Percentiles rank a stretch among this genome's conserved stretches.
Conservation (phyloP, 2,113 vertebrate genomes). For the Crotophaga sulcirostris region DNA sequence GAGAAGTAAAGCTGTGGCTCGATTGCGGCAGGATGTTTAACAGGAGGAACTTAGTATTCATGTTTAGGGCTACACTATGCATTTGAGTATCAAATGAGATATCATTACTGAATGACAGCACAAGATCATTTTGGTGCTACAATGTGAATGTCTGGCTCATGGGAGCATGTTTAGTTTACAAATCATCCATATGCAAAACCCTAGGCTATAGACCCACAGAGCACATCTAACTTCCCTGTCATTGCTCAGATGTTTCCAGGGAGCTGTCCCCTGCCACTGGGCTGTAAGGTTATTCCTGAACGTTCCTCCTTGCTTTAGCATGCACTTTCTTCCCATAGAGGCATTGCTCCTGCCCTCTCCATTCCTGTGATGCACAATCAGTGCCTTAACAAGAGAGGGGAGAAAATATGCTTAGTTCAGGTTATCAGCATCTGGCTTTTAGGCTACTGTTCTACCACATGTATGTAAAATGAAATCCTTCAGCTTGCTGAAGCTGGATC, state of each 20-base stretch:
- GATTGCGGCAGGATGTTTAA: constrained; percentile 26
- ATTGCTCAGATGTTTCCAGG: neutral
- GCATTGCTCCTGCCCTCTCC: neutral
- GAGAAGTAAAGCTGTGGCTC: constrained; percentile 51
- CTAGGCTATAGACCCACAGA: neutral
- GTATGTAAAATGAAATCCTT: neutral
- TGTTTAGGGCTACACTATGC: constrained; percentile 23
- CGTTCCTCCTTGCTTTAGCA: neutral
- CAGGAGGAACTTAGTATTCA: constrained; percentile 45
- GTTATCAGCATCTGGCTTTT: neutral
- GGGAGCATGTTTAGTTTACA: neutral
- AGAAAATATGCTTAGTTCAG: neutral
- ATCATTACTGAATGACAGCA: constrained; percentile 54
- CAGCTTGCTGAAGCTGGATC: neutral
- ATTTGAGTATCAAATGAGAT: constrained; percentile 54
- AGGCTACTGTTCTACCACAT: neutral
- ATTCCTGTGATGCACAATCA: neutral
- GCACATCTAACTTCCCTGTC: neutral
- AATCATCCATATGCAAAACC: neutral
- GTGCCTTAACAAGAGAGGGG: neutral
- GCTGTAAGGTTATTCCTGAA: constrained; percentile 33
- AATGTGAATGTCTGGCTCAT: neutral
- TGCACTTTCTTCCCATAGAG: constrained; percentile 2
- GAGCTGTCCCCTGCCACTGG: neutral
- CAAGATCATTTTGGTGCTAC: constrained; percentile 7